Percentiles rank a stretch among this genome's conserved stretches.
phyloP scores from a whole-genome alignment of 2,797 vertebrate genomes.

The Zenarchopterus dispar region DNA sequence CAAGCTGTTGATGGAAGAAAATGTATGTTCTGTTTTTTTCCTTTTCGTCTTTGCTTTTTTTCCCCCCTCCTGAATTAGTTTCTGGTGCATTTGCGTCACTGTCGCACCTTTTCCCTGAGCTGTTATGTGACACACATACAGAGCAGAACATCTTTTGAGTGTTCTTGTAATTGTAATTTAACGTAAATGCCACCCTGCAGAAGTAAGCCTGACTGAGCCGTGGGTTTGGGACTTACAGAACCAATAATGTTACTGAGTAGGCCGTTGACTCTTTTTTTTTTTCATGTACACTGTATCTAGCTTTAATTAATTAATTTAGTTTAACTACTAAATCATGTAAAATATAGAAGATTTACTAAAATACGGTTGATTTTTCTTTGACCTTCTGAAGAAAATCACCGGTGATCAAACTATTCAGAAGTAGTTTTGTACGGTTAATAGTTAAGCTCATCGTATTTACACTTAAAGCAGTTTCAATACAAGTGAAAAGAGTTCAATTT shows the following conservation, averaged over 20 bases:
- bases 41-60: conserved; percentile 1
- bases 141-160: conserved; percentile 55
- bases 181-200: conserved; percentile 6
- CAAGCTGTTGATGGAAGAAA: conserved; percentile 68
- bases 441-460: no score
- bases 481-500: no score
- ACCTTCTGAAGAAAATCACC: no score
- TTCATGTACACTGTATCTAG: no score
- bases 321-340: no score
- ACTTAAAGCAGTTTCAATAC: no score
- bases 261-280: no score
- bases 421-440: no score
- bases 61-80: conserved; percentile 55
- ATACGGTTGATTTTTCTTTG: no score
- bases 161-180: conserved; percentile 54
- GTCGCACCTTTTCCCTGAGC: conserved; percentile 65
- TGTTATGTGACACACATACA: conserved; percentile 73
- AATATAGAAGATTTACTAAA: no score
- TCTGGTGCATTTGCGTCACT: conserved; percentile 75
- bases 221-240: neutral
- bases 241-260: neutral
- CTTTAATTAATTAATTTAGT: no score
- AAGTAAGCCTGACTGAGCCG: conserved; percentile 8
- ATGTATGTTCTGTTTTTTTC: conserved; percentile 36
- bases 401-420: no score